Conservation (phyloP, 92 coral and sea anemone species). For the Umimayanthus kanabou region DNA sequence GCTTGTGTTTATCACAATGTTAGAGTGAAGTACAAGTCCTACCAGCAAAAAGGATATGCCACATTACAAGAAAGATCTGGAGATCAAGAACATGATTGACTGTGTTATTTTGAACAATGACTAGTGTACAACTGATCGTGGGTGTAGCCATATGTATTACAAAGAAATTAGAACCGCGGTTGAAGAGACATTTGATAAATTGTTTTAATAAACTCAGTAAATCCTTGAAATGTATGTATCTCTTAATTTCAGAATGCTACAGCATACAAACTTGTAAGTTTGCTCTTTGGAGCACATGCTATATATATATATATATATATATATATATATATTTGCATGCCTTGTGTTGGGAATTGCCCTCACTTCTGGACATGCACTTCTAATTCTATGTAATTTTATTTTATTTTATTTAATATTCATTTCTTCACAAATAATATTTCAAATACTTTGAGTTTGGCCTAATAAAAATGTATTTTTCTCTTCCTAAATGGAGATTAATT, state of each 20-base stretch:
- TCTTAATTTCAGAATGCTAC: neutral
- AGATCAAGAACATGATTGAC: neutral
- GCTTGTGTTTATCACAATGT: conserved; percentile 32
- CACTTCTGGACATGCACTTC: neutral
- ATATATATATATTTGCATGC: no score
- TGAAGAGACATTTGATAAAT: neutral
- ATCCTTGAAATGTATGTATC: no score
- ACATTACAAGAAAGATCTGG: neutral
- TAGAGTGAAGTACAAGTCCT: neutral
- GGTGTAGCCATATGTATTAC: neutral
- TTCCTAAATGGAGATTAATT: neutral
- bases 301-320: no score
- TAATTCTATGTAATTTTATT: neutral
- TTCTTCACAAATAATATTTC: neutral
- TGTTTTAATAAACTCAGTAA: neutral
- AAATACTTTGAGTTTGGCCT: neutral
- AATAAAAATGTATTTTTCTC: no score
- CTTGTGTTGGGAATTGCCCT: neutral
- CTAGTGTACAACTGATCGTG: neutral
- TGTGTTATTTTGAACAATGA: neutral
- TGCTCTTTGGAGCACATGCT: neutral
- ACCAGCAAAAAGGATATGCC: conserved; percentile 1
- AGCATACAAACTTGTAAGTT: no score
- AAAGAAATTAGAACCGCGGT: neutral
- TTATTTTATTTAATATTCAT: neutral